Conservation (phyloP, 2,113 vertebrate species). For the Montifringilla adamsi region DNA sequence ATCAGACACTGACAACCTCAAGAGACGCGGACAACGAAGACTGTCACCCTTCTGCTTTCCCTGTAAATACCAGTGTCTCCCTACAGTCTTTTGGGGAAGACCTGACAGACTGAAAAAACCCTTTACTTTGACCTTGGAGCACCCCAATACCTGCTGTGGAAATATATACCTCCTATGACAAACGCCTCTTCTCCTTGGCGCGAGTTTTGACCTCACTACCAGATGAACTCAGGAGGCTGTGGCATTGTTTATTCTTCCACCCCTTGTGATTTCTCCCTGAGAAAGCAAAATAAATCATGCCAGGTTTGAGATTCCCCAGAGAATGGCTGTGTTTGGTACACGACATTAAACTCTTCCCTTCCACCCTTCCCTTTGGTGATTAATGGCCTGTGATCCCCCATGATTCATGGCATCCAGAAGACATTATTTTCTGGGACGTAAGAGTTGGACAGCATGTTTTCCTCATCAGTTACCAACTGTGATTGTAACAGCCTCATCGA, state of each 20-base stretch:
- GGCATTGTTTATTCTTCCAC: conserved; percentile 20
- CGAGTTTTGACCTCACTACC: not conserved
- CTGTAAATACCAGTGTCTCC: not conserved
- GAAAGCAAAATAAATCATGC: conserved; percentile 26
- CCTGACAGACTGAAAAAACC: accelerated
- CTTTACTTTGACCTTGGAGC: not conserved
- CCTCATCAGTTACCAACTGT: not conserved
- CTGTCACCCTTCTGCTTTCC: not conserved
- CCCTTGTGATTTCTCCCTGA: not conserved
- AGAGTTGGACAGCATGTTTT: conserved; percentile 50
- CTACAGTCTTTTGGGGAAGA: not conserved
- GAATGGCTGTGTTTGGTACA: not conserved
- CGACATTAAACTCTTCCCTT: conserved; percentile 1
- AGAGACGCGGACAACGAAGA: not conserved
- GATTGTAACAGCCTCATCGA: not conserved
- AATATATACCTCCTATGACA: accelerated
- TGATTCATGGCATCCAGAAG: conserved; percentile 51
- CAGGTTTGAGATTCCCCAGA: conserved; percentile 13
- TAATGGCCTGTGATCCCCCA: not conserved
- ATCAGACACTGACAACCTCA: not conserved
- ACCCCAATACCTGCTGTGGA: not conserved
- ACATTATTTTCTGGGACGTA: conserved; percentile 27
- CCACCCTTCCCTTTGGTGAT: conserved; percentile 8
- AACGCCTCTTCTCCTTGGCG: not conserved
- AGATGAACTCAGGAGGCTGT: not conserved